These are phyloP conservation scores for Drosophila sproati DNA, from an alignment of 1,140 invertebrate species.

Conservation along the genomic window DNA sequence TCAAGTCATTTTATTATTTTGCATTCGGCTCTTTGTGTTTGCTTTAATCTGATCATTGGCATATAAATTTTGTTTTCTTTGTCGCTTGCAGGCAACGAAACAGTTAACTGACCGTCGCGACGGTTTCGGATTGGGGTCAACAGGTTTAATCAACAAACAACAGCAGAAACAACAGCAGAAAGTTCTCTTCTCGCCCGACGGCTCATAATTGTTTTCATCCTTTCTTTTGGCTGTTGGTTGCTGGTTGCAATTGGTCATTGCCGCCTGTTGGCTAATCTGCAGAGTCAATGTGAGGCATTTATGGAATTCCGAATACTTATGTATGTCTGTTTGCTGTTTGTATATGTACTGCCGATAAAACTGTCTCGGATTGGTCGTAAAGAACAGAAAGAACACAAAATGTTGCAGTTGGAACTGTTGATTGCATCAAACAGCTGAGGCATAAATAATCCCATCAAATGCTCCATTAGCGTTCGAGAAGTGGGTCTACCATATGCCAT, in stretches of 20 bases:
- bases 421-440: constrained; percentile 38
- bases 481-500: constrained; percentile 8
- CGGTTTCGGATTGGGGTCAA: constrained; percentile 63
- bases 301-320: constrained; percentile 26
- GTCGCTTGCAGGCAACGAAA: constrained; percentile 63
- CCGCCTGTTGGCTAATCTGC: constrained; percentile 32
- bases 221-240: constrained; percentile 11
- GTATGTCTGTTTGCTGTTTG: background rate
- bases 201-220: constrained; percentile 17
- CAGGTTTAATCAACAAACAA: constrained; percentile 57
- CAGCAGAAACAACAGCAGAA: constrained; percentile 31
- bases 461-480: constrained; percentile 27
- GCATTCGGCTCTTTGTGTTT: constrained; percentile 63
- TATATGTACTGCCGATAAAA: background rate
- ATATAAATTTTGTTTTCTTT: constrained; percentile 45
- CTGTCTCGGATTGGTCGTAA: background rate
- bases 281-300: constrained; percentile 16
- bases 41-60: constrained; percentile 69
- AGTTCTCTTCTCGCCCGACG: constrained; percentile 49
- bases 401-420: background rate
- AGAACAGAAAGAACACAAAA: background rate
- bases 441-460: constrained; percentile 23
- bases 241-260: constrained; percentile 39
- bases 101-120: constrained; percentile 68
- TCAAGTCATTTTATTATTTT: constrained; percentile 65